A percentile compares a stretch with the other conserved stretches of the same genome.
These are phyloP conservation scores for Sialia sialis DNA, from an alignment of 2,113 vertebrate genomes.

Conservation along the genomic window DNA sequence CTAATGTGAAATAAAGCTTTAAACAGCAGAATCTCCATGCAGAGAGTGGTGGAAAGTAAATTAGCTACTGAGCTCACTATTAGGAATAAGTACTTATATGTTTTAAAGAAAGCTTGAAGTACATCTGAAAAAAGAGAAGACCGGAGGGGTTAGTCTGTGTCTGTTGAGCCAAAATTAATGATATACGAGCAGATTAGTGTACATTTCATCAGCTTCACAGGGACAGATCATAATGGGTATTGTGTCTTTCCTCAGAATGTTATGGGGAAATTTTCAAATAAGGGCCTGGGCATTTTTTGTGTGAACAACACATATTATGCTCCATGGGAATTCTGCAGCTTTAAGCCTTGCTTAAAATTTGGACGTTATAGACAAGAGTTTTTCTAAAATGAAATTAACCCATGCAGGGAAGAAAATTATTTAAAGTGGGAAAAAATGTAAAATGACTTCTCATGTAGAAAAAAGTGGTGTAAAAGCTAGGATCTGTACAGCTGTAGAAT, in stretches of 20 bases:
- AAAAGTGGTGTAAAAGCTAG: not conserved
- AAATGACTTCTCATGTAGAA: not conserved
- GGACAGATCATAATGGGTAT: not conserved
- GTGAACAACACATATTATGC: fast-evolving
- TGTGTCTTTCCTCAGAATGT: not conserved
- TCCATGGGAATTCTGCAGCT: not conserved
- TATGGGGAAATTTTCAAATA: not conserved
- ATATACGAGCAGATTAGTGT: not conserved
- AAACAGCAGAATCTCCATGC: not conserved
- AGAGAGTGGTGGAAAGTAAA: not conserved
- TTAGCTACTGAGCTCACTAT: not conserved
- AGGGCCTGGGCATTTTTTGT: not conserved
- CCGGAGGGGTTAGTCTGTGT: not conserved
- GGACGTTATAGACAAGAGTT: not conserved
- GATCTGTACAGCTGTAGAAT: not conserved
- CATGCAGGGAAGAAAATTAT: not conserved
- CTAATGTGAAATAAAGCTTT: not conserved
- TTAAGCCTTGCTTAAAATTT: not conserved
- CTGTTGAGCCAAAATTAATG: not conserved
- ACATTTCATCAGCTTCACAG: not conserved
- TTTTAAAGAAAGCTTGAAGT: not conserved
- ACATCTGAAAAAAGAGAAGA: not conserved
- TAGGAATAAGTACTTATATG: not conserved
- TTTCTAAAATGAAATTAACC: not conserved
- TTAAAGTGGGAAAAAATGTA: not conserved